A percentile compares a stretch with the other conserved stretches of the same genome.
Evolutionary conservation across 2,888 invertebrate genomes (phyloP).

Genomic region (Epinotia bilunana): DNA sequence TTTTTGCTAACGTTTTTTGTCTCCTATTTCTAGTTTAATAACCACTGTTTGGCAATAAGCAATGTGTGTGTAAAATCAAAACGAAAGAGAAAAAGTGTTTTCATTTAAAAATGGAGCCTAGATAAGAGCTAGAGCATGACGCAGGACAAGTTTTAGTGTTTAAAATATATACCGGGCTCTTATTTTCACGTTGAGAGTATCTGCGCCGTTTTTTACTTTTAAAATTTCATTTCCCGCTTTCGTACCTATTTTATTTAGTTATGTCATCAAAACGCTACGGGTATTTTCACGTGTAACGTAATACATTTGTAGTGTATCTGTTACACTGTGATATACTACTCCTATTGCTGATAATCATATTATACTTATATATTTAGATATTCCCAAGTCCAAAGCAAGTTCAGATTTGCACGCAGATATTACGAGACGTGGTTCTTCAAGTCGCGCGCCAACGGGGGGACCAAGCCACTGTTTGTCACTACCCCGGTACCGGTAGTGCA

Average conservation of each 20-base stretch:
- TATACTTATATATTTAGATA: conserved; percentile 40
- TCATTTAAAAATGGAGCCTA: conserved; percentile 9
- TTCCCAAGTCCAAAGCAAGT: conserved; percentile 78
- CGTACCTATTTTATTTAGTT: background rate
- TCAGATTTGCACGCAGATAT: conserved; percentile 88
- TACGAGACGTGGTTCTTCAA: conserved; percentile 99
- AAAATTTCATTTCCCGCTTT: background rate
- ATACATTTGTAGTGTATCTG: too few relatives aligned
- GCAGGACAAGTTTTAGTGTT: conserved; percentile 33
- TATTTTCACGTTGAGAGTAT: conserved; percentile 27
- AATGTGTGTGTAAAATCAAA: background rate
- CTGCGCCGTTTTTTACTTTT: conserved; percentile 8
- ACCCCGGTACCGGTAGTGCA: conserved; percentile 91
- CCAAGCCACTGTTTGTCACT: conserved; percentile 97
- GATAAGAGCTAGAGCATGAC: conserved; percentile 14
- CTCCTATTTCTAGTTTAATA: background rate
- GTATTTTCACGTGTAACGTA: too few relatives aligned
- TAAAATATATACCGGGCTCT: conserved; percentile 32
- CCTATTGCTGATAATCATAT: too few relatives aligned
- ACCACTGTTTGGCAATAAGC: conserved; percentile 15
- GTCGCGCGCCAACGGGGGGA: conserved; percentile 98
- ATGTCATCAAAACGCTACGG: too few relatives aligned
- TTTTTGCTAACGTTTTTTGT: conserved; percentile 9
- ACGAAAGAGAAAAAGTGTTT: background rate
- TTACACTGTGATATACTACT: too few relatives aligned